These are phyloP conservation scores for Bombus terrestris DNA, from an alignment of 1,140 invertebrate genomes.

Conservation along the genomic window DNA sequence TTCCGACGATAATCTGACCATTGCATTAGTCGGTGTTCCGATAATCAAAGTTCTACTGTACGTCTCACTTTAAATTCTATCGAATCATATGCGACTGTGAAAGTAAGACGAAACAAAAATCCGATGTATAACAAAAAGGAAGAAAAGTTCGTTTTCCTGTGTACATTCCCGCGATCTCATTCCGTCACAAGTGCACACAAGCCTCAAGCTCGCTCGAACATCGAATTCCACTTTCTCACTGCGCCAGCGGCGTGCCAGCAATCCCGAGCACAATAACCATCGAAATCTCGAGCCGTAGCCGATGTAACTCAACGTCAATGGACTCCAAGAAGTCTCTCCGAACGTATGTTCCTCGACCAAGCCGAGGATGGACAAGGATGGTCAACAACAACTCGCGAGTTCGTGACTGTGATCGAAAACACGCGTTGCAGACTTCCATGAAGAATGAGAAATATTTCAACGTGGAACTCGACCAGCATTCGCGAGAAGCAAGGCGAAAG, in stretches of 20 bases:
- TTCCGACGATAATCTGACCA: no score
- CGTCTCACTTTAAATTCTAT: background rate
- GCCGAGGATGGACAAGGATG: background rate
- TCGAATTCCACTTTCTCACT: background rate
- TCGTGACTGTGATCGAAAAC: conserved; percentile 7
- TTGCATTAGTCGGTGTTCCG: background rate
- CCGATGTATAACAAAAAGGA: background rate
- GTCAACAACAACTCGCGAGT: background rate
- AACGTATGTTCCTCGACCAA: background rate
- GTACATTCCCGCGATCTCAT: background rate
- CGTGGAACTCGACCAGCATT: background rate
- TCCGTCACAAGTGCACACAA: background rate
- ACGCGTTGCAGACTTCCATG: background rate
- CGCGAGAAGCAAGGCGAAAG: background rate
- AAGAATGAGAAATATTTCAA: background rate
- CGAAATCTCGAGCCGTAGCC: background rate
- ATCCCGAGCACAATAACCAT: conserved; percentile 4
- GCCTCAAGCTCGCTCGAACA: background rate
- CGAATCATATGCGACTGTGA: background rate
- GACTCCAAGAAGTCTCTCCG: background rate
- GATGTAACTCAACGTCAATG: conserved; percentile 7
- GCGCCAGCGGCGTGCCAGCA: background rate
- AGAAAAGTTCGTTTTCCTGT: background rate
- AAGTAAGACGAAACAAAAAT: background rate
- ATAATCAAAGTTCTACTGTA: no score